Percentiles rank a stretch among this genome's conserved stretches.
phyloP scores from a whole-genome alignment of 2,888 invertebrate genomes.

The Hemicrepidius hirtus region DNA sequence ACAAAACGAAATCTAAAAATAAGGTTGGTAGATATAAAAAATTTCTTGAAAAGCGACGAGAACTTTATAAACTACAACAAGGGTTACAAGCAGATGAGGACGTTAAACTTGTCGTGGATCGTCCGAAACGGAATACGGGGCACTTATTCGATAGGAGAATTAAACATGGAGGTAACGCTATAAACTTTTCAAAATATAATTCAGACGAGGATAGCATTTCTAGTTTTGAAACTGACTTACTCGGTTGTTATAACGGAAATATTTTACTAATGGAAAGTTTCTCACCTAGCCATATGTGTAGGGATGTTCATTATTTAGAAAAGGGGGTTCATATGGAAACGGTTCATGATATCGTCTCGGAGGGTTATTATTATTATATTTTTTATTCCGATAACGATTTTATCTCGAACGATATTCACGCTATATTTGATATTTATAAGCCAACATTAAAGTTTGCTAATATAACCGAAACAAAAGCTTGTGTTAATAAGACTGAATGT shows the following conservation, averaged over 20 bases:
- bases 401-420: constrained; percentile 86
- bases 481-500: constrained; percentile 86
- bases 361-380: constrained; percentile 92
- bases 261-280: constrained; percentile 84
- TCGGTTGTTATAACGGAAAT: constrained; percentile 85
- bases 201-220: constrained; percentile 82
- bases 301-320: constrained; percentile 81
- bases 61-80: constrained; percentile 55
- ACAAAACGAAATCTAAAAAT: too few species aligned
- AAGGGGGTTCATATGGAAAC: constrained; percentile 81
- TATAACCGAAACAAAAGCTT: constrained; percentile 79
- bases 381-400: constrained; percentile 92
- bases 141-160: constrained; percentile 80
- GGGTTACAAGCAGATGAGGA: constrained; percentile 53
- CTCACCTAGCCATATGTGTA: constrained; percentile 80
- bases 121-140: constrained; percentile 37
- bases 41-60: constrained; percentile 40
- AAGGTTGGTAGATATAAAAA: too few species aligned
- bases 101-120: constrained; percentile 40
- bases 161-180: constrained; percentile 84
- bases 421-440: constrained; percentile 89
- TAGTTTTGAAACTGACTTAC: constrained; percentile 86
- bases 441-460: constrained; percentile 88
- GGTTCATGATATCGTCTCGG: constrained; percentile 81
- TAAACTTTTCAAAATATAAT: constrained; percentile 73